Conservation (phyloP, 2,888 invertebrate genomes). For the Sinelater perroti region DNA sequence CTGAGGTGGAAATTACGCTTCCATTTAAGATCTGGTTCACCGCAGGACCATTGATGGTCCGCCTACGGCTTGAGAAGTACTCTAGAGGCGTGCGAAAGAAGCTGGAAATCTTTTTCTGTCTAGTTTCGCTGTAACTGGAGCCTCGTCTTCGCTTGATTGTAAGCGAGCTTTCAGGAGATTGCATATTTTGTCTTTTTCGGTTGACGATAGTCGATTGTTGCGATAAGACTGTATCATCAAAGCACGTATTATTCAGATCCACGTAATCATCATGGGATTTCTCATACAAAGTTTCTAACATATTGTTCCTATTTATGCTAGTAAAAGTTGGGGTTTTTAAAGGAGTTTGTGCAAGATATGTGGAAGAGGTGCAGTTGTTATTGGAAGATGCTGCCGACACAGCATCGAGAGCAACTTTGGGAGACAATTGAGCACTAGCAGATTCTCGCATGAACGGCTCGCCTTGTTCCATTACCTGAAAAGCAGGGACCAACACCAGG, state of each 20-base stretch:
- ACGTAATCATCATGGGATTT: constrained; percentile 49
- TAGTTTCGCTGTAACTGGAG: constrained; percentile 53
- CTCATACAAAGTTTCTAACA: constrained; percentile 53
- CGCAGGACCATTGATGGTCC: constrained; percentile 54
- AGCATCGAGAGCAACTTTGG: constrained; percentile 14
- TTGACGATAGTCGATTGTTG: constrained; percentile 33
- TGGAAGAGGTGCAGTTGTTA: constrained; percentile 12
- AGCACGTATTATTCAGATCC: constrained; percentile 34
- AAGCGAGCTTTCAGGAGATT: constrained; percentile 46
- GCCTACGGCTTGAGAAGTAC: constrained; percentile 56
- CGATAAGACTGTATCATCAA: constrained; percentile 38
- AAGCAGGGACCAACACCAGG: constrained; percentile 64
- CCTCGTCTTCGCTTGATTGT: constrained; percentile 52
- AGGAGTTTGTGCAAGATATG: not conserved
- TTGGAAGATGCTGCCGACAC: constrained; percentile 6
- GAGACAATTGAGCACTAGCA: constrained; percentile 64
- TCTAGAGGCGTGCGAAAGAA: constrained; percentile 58
- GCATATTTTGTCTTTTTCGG: constrained; percentile 47
- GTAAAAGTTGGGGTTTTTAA: constrained; percentile 14
- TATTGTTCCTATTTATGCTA: too few species aligned
- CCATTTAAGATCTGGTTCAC: constrained; percentile 52
- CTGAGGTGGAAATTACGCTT: constrained; percentile 56
- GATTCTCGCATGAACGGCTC: constrained; percentile 73
- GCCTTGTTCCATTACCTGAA: constrained; percentile 76
- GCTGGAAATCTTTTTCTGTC: constrained; percentile 52